A percentile compares a stretch with the other conserved stretches of the same genome.
Conservation (phyloP, 2,888 invertebrate genomes). For the Caenorhabditis sp. region DNA sequence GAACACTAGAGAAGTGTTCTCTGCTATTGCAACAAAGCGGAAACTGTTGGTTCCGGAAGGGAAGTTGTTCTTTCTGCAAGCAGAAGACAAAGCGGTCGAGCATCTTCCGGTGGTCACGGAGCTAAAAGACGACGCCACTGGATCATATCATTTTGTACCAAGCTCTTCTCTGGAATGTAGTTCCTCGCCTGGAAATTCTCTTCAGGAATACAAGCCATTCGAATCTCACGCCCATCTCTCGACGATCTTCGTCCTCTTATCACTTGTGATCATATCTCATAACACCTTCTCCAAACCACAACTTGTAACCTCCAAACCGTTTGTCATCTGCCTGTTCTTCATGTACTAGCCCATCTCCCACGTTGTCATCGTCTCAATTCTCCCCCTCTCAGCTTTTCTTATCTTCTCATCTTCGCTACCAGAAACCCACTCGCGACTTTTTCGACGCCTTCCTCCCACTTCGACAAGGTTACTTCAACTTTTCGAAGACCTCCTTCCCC, state of each 20-base stretch:
- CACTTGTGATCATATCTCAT: neutral
- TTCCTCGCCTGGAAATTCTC: too few relatives aligned
- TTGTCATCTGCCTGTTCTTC: neutral
- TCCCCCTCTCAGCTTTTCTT: constrained; percentile 49
- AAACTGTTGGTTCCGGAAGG: neutral
- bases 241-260: neutral
- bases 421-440: constrained; percentile 52
- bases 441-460: constrained; percentile 54
- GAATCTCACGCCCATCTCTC: too few relatives aligned
- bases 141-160: too few relatives aligned
- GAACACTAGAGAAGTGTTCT: constrained; percentile 29
- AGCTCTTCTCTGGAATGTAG: too few relatives aligned
- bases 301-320: constrained; percentile 8
- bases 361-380: too few relatives aligned
- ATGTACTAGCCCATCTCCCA: constrained; percentile 9
- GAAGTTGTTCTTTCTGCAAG: neutral
- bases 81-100: too few relatives aligned
- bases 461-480: constrained; percentile 62
- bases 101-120: neutral
- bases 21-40: neutral
- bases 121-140: too few relatives aligned
- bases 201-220: too few relatives aligned
- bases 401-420: constrained; percentile 44
- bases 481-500: constrained; percentile 31
- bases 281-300: neutral